Percentiles rank a stretch among this genome's conserved stretches.
Evolutionary conservation across 2,113 vertebrate genomes (phyloP).

Genomic region (Hippocampus comes): DNA sequence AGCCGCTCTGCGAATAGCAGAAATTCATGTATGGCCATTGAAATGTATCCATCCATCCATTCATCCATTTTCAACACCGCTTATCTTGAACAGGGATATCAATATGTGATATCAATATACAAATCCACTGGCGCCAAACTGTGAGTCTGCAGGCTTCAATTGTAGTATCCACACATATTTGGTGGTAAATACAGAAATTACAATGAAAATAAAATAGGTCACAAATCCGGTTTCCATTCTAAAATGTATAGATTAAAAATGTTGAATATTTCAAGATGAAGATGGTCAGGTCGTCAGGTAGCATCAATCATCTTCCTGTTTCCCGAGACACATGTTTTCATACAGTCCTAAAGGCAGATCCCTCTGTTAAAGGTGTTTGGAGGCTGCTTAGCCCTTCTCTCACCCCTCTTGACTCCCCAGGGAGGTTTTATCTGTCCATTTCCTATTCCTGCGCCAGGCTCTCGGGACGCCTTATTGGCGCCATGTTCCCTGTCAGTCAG

Average conservation of each 20-base stretch:
- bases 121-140: too few species aligned
- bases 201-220: too few species aligned
- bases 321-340: conserved; percentile 69
- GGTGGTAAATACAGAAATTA: background rate
- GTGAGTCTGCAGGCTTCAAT: too few species aligned
- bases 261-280: conserved; percentile 17
- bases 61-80: too few species aligned
- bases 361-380: conserved; percentile 54
- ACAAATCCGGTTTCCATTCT: background rate
- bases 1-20: too few species aligned
- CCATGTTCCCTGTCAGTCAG: conserved; percentile 75
- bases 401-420: conserved; percentile 53
- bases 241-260: background rate
- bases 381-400: conserved; percentile 55
- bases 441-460: conserved; percentile 61
- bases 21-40: too few species aligned
- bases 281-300: conserved; percentile 60
- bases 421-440: conserved; percentile 73
- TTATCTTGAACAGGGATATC: too few species aligned
- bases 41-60: too few species aligned
- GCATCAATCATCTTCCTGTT: conserved; percentile 70
- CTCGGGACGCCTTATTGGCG: conserved; percentile 72
- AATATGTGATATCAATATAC: too few species aligned
- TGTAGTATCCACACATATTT: too few species aligned
- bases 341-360: conserved; percentile 65